phyloP scores from a whole-genome alignment of 2,797 vertebrate species.

The Coranthus polyacanthus region DNA sequence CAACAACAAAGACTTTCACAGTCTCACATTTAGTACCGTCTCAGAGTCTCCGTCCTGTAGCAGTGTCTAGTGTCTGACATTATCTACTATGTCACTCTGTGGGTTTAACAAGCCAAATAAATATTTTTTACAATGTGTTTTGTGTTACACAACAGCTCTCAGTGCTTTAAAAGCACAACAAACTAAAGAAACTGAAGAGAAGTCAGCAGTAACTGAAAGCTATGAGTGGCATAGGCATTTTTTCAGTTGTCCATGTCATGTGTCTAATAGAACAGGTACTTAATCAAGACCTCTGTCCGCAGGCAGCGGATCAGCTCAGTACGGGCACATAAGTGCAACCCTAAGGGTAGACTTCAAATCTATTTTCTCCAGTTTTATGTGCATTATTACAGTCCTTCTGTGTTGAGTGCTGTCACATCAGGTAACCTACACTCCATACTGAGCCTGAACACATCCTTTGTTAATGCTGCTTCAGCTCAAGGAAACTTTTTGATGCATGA shows the following conservation, averaged over 20 bases:
- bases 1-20: slow-evolving; percentile 40
- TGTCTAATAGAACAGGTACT: not conserved
- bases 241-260: not conserved
- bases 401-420: not conserved
- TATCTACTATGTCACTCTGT: not conserved
- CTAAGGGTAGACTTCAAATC: slow-evolving; percentile 1
- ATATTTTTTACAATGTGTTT: not conserved
- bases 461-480: too few relatives aligned
- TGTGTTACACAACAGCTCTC: not conserved
- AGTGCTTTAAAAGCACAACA: not conserved
- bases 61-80: not conserved
- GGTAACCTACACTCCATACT: too few relatives aligned
- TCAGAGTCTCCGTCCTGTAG: not conserved
- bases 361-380: not conserved
- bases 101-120: not conserved
- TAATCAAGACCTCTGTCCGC: not conserved
- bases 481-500: too few relatives aligned
- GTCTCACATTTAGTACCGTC: slow-evolving; percentile 22
- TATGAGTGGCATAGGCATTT: too few relatives aligned
- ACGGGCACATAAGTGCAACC: not conserved
- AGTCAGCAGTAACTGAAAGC: not conserved
- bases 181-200: not conserved
- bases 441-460: too few relatives aligned
- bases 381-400: not conserved
- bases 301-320: not conserved